Base-by-base conservation (phyloP, 2,888 invertebrate genomes). In the Erannis defoliaria region DNA sequence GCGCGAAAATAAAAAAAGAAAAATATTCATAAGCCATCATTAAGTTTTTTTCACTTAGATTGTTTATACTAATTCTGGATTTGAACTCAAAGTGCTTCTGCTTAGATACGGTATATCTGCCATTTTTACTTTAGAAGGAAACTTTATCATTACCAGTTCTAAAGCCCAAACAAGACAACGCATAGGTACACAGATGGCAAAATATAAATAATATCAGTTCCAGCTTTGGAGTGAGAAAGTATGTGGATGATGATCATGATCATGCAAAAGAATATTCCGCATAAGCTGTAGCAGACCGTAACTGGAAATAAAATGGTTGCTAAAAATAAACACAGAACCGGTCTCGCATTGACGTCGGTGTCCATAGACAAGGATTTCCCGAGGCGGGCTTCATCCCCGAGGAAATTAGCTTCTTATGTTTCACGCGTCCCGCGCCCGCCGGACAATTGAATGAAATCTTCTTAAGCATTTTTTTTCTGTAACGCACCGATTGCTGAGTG, bases 361-460 rank as follows among this genome's bases (percentile, higher is more conserved):
- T 74, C 77, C 78, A 73, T 75, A 77, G 77, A 75, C 75, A 66
- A 78, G 82, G 79, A 82, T 84, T 85, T 84, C 80, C 82, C 84
- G 74, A 75, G 75, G 72, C 78, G 75, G 72, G 72, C 73, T 74
- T 72, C 77, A 81, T 88, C 87, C 89, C 86, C 75, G 69, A 89
- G 88, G 88, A 88, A 89, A 90, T 89, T 86, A 88, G 80, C 78
- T 84, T 85, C 84, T 86, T 86, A 81, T 83, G 82, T 86, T 84
- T 82, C 81, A 85, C 81, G 81, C 81, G 79, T 82, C 77, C 59
- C 55, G 40, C 42, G 23, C 55, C 43, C 76, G 68, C 65, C 68
- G 79, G 81, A 86, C 86, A 84, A 86, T 86, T 84, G 82, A 84
- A n/a, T n/a, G n/a, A n/a, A n/a, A 84, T 86, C 81, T 81, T 77